Percentiles rank a stretch among this genome's conserved stretches.
Evolutionary conservation across 2,797 vertebrate species (phyloP).

Genomic region (Dipus sagitta): DNA sequence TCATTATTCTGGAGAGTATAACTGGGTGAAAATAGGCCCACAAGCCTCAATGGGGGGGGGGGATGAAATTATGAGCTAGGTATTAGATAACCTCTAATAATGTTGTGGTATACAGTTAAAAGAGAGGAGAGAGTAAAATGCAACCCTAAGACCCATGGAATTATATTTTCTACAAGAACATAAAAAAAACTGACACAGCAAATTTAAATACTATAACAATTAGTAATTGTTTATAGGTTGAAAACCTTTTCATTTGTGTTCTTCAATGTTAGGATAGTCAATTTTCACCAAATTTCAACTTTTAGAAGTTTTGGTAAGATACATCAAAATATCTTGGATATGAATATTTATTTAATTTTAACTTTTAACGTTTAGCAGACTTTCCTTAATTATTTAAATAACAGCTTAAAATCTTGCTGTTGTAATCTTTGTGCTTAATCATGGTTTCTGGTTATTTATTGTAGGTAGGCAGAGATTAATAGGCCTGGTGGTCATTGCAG

Average conservation of each 20-base stretch:
- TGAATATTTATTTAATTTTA: slow-evolving; percentile 6
- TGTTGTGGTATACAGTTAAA: slow-evolving; percentile 76
- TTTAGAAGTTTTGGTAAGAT: slow-evolving; percentile 1
- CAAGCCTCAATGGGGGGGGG: slow-evolving; percentile 78
- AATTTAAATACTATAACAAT: slow-evolving; percentile 64
- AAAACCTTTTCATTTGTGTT: not conserved
- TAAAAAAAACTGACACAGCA: slow-evolving; percentile 58
- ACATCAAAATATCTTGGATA: slow-evolving; percentile 15
- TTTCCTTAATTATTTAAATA: not conserved
- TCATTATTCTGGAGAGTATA: slow-evolving; percentile 84
- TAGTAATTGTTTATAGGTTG: not conserved
- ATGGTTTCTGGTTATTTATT: not conserved
- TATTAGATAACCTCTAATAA: slow-evolving; percentile 81
- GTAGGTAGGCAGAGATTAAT: no score
- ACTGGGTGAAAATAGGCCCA: slow-evolving; percentile 85
- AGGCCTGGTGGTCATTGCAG: no score
- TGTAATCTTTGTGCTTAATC: not conserved
- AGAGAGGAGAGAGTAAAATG: slow-evolving; percentile 69
- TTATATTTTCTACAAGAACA: slow-evolving; percentile 42
- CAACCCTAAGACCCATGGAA: slow-evolving; percentile 30
- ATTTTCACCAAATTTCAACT: not conserved
- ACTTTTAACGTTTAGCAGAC: slow-evolving; percentile 20
- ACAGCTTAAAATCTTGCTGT: not conserved
- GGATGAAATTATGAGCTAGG: slow-evolving; percentile 84
- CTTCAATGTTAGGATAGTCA: not conserved